These are phyloP conservation scores for Helicoverpa zea DNA, from an alignment of 1,140 invertebrate species.

Conservation along the genomic window DNA sequence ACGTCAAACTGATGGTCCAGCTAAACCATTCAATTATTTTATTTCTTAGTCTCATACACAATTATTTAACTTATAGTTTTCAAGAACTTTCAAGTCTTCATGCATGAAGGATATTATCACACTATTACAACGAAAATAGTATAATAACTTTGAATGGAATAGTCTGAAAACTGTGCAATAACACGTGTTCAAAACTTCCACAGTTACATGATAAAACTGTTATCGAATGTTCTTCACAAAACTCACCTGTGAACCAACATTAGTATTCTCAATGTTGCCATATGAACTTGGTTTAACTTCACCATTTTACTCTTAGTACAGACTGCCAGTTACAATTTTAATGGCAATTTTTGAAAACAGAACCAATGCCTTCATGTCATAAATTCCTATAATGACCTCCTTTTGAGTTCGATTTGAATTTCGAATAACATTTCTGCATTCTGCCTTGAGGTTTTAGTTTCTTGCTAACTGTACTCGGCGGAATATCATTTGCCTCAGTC, in stretches of 20 bases:
- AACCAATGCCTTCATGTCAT: no score
- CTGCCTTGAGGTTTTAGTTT: not conserved
- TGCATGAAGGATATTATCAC: no score
- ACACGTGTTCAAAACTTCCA: slow-evolving; percentile 9
- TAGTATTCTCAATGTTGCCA: slow-evolving; percentile 29
- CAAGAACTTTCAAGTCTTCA: no score
- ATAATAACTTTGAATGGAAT: not conserved
- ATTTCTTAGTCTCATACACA: no score
- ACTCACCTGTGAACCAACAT: slow-evolving; percentile 22
- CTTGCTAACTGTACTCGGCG: not conserved
- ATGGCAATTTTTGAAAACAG: no score
- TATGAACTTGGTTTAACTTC: slow-evolving; percentile 18
- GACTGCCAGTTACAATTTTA: not conserved
- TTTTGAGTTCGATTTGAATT: no score
- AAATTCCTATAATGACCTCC: no score
- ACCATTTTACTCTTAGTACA: not conserved
- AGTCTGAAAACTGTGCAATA: not conserved
- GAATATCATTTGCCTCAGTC: slow-evolving; percentile 22
- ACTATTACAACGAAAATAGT: not conserved
- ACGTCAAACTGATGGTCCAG: no score
- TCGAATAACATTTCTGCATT: no score
- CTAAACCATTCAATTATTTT: no score
- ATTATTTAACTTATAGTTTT: no score
- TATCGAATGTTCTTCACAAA: slow-evolving; percentile 22
- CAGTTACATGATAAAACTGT: slow-evolving; percentile 2